Percentiles rank a stretch among this genome's conserved stretches.
Conservation (phyloP, 1,140 invertebrate species). For the Bemisia tabaci region DNA sequence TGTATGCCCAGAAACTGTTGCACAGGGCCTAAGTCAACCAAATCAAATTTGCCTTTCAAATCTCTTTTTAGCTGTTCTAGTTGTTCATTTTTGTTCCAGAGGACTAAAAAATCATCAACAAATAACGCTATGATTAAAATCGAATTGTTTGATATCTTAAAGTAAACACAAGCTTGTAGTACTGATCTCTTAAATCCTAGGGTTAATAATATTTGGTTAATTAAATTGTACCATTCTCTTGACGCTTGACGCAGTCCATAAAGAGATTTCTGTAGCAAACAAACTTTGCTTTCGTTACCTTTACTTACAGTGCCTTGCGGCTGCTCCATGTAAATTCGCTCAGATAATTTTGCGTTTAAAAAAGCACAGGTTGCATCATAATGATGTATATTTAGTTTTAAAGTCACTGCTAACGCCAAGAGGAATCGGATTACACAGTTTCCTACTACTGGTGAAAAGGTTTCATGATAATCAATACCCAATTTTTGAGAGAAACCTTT, state of each 20-base stretch:
- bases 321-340: slow-evolving; percentile 31
- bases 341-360: slow-evolving; percentile 29
- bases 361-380: no score
- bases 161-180: slow-evolving; percentile 3
- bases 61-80: slow-evolving; percentile 11
- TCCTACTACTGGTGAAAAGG: slow-evolving; percentile 29
- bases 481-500: slow-evolving; percentile 11
- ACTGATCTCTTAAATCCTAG: slow-evolving; percentile 1
- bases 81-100: slow-evolving; percentile 4
- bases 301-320: slow-evolving; percentile 22
- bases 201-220: slow-evolving; percentile 5
- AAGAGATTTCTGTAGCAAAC: slow-evolving; percentile 15
- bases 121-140: background rate
- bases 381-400: slow-evolving; percentile 26
- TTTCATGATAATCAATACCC: slow-evolving; percentile 29
- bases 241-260: slow-evolving; percentile 16
- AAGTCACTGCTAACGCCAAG: slow-evolving; percentile 27
- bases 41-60: slow-evolving; percentile 9
- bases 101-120: slow-evolving; percentile 13
- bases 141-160: background rate
- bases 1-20: slow-evolving; percentile 22
- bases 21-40: slow-evolving; percentile 21
- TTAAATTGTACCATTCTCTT: no score
- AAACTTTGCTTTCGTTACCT: slow-evolving; percentile 13
- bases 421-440: slow-evolving; percentile 28